Evolutionary conservation across 2,888 invertebrate species (phyloP).

Genomic region (Trichacis sp.): DNA sequence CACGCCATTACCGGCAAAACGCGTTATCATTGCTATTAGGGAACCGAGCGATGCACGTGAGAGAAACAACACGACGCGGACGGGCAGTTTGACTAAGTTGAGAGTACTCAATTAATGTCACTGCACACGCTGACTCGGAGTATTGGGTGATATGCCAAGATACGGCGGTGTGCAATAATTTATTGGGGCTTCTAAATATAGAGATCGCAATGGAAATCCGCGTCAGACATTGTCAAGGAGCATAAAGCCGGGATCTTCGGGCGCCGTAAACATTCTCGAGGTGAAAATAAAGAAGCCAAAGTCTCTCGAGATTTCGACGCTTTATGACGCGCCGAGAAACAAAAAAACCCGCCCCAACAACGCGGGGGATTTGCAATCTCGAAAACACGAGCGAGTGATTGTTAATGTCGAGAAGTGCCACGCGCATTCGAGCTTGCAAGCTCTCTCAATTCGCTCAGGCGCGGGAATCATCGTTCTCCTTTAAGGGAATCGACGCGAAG

Average conservation of each 20-base stretch:
- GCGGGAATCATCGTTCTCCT: background rate
- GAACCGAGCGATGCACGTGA: no score
- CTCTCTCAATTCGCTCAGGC: no score
- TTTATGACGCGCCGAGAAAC: no score
- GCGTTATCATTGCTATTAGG: background rate
- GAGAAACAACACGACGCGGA: background rate
- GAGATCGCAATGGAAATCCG: background rate
- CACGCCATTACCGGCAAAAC: background rate
- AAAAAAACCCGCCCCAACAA: no score
- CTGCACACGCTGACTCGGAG: background rate
- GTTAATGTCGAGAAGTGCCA: background rate
- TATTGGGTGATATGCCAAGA: background rate
- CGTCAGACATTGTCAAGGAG: background rate
- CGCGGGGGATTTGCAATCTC: no score
- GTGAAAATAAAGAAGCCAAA: background rate
- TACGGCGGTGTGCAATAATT: background rate
- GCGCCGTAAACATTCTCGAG: background rate
- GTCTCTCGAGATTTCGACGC: no score
- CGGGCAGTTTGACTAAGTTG: background rate
- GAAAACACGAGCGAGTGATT: no score
- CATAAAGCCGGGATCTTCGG: background rate
- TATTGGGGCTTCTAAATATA: background rate
- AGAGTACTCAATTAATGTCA: background rate
- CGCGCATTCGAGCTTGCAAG: no score
- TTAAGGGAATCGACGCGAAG: background rate